These are phyloP conservation scores for Drosophila yooni DNA, from an alignment of 2,888 invertebrate genomes.

Conservation along the genomic window DNA sequence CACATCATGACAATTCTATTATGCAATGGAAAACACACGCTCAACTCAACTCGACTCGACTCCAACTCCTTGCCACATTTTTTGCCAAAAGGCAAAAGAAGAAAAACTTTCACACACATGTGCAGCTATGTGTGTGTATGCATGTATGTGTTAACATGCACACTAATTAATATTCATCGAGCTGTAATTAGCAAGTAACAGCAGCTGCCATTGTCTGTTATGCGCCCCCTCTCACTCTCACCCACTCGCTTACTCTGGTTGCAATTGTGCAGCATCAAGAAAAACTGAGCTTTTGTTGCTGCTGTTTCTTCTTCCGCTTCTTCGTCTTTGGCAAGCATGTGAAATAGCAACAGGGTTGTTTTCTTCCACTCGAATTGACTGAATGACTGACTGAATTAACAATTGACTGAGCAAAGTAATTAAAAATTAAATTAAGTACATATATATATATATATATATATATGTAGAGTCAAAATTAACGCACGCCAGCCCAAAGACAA, in stretches of 20 bases:
- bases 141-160: conserved; percentile 29
- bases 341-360: conserved; percentile 9
- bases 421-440: conserved; percentile 66
- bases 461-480: conserved; percentile 56
- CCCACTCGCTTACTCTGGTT: not conserved
- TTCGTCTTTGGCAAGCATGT: conserved; percentile 3
- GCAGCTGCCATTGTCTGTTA: conserved; percentile 8
- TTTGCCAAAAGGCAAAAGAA: conserved; percentile 43
- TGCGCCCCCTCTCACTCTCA: not conserved
- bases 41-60: not conserved
- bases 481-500: conserved; percentile 45
- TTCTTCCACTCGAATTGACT: conserved; percentile 2
- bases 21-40: conserved; percentile 54
- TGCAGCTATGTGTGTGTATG: conserved; percentile 2
- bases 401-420: conserved; percentile 47
- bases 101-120: conserved; percentile 23
- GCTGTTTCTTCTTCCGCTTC: not conserved
- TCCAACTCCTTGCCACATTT: not conserved
- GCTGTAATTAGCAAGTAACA: conserved; percentile 69
- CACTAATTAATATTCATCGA: conserved; percentile 72
- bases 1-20: conserved; percentile 67
- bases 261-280: conserved; percentile 28
- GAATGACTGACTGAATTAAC: conserved; percentile 1
- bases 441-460: conserved; percentile 27
- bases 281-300: conserved; percentile 13